Evolutionary conservation across 2,888 invertebrate species (phyloP).

Genomic region (Drosophila acutilabella): DNA sequence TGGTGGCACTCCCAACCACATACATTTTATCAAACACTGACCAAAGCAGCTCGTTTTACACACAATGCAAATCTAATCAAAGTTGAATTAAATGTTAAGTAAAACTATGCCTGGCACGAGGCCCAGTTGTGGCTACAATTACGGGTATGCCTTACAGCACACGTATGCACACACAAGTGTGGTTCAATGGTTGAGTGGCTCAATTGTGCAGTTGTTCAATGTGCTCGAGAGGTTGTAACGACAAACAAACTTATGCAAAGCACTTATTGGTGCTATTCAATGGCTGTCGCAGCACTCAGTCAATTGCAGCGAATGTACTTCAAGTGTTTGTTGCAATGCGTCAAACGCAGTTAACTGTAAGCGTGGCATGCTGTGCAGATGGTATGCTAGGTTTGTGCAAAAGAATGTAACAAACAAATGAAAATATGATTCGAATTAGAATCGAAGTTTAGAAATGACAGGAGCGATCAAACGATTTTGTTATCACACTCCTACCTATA

Average conservation of each 20-base stretch:
- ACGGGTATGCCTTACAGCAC: neutral
- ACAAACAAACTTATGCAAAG: slow-evolving; percentile 21
- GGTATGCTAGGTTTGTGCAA: neutral
- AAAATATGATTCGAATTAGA: no score
- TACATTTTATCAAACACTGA: neutral
- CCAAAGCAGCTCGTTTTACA: slow-evolving; percentile 51
- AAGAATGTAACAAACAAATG: neutral
- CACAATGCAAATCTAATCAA: slow-evolving; percentile 49
- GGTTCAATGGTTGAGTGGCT: slow-evolving; percentile 24
- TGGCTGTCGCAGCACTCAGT: slow-evolving; percentile 13
- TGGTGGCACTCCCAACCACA: neutral
- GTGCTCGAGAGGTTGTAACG: slow-evolving; percentile 21
- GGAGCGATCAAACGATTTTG: no score
- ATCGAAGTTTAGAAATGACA: no score
- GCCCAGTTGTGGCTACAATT: slow-evolving; percentile 20
- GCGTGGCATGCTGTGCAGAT: neutral
- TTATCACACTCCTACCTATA: no score
- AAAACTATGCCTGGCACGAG: slow-evolving; percentile 51
- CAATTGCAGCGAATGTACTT: slow-evolving; percentile 13
- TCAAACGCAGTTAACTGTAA: slow-evolving; percentile 23
- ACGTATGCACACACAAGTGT: slow-evolving; percentile 33
- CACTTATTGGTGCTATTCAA: slow-evolving; percentile 7
- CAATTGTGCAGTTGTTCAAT: neutral
- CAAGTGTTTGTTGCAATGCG: slow-evolving; percentile 28
- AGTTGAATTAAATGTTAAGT: slow-evolving; percentile 10